These are phyloP conservation scores for Dioctria rufipes DNA, from an alignment of 2,888 invertebrate genomes.

Conservation along the genomic window DNA sequence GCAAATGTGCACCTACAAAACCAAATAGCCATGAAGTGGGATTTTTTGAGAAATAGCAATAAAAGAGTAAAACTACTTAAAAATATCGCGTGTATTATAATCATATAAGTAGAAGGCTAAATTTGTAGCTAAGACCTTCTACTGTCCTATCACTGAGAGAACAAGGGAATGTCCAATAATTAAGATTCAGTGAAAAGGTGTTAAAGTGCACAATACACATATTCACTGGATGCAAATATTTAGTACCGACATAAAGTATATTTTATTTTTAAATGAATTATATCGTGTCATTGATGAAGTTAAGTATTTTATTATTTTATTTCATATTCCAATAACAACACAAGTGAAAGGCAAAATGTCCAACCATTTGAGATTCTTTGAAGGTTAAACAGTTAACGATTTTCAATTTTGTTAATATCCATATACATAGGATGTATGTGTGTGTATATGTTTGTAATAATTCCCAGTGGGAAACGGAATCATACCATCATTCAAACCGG, in stretches of 20 bases:
- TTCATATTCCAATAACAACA: not conserved
- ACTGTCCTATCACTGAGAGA: not conserved
- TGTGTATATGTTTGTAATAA: no score
- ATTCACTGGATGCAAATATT: not conserved
- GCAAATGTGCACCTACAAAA: not conserved
- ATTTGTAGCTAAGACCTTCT: not conserved
- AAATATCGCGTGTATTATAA: slow-evolving; percentile 13
- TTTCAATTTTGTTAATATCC: no score
- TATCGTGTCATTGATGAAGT: not conserved
- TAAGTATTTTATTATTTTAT: not conserved
- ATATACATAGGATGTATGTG: no score
- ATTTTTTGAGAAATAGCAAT: not conserved
- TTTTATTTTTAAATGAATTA: not conserved
- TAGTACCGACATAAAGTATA: not conserved
- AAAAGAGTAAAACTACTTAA: not conserved
- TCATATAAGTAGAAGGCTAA: not conserved
- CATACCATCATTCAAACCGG: no score
- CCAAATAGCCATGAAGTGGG: slow-evolving; percentile 7
- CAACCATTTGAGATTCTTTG: slow-evolving; percentile 3
- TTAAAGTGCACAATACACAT: not conserved
- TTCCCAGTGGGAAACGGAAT: no score
- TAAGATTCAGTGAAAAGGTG: slow-evolving; percentile 2
- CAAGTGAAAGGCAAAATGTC: not conserved
- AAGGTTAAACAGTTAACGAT: not conserved
- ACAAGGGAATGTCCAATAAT: slow-evolving; percentile 12